Conservation (phyloP, 2,113 vertebrate species). For the Riparia riparia region DNA sequence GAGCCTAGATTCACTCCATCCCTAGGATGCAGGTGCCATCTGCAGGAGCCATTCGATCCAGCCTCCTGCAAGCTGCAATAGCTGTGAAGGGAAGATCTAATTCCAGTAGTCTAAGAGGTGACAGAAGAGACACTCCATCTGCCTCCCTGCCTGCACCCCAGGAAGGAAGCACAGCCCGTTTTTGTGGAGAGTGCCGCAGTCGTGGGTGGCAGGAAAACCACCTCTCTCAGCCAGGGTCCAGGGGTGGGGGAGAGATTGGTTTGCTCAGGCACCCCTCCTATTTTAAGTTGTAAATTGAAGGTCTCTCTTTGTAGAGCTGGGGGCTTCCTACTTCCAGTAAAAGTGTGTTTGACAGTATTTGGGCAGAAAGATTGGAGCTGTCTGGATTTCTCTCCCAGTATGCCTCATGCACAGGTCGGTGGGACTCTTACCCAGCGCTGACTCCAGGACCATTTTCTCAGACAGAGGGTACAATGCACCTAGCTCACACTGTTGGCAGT, state of each 20-base stretch:
- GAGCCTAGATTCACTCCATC: constrained; percentile 1
- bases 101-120: background rate
- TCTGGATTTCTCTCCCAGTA: background rate
- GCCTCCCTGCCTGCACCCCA: background rate
- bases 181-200: background rate
- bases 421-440: background rate
- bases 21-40: constrained; percentile 57
- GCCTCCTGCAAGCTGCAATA: background rate
- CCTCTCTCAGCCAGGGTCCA: background rate
- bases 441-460: background rate
- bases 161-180: background rate
- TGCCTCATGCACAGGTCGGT: background rate
- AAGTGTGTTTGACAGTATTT: background rate
- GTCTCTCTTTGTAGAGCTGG: background rate
- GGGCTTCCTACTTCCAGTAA: background rate
- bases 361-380: background rate
- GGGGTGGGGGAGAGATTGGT: background rate
- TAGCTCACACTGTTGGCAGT: background rate
- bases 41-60: constrained; percentile 28
- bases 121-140: background rate
- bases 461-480: fast-evolving
- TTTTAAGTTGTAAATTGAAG: background rate
- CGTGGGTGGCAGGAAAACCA: background rate
- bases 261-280: background rate
- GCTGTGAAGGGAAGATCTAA: background rate